phyloP scores from a whole-genome alignment of 2,797 vertebrate species.

The Mico argentatus region DNA sequence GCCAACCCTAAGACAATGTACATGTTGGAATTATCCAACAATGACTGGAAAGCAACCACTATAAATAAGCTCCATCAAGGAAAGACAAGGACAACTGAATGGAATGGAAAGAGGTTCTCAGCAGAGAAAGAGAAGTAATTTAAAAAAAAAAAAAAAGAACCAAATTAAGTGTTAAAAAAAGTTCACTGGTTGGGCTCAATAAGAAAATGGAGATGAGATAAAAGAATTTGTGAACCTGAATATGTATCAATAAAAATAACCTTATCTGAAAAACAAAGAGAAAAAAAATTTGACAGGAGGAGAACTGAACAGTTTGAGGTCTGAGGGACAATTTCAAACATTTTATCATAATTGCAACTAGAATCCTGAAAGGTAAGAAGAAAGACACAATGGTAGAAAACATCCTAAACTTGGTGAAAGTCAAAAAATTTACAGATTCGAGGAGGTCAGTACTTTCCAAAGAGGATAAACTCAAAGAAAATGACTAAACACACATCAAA shows the following conservation, averaged over 20 bases:
- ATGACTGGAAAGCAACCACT: background rate
- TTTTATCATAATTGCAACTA: background rate
- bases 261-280: background rate
- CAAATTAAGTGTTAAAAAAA: constrained; percentile 2
- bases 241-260: constrained; percentile 5
- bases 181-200: background rate
- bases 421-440: background rate
- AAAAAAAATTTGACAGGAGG: background rate
- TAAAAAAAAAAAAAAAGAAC: background rate
- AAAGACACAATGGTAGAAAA: background rate
- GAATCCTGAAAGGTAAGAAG: background rate
- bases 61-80: background rate
- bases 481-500: background rate
- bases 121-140: background rate
- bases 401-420: background rate
- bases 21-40: background rate
- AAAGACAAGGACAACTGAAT: constrained; percentile 36
- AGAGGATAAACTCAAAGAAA: constrained; percentile 37
- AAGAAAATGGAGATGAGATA: constrained; percentile 21
- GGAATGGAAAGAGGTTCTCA: background rate
- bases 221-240: background rate
- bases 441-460: background rate
- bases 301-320: background rate
- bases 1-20: background rate
- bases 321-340: background rate